A percentile compares a stretch with the other conserved stretches of the same genome.
These are phyloP conservation scores for Labia minor DNA, from an alignment of 2,888 invertebrate genomes.

Conservation along the genomic window DNA sequence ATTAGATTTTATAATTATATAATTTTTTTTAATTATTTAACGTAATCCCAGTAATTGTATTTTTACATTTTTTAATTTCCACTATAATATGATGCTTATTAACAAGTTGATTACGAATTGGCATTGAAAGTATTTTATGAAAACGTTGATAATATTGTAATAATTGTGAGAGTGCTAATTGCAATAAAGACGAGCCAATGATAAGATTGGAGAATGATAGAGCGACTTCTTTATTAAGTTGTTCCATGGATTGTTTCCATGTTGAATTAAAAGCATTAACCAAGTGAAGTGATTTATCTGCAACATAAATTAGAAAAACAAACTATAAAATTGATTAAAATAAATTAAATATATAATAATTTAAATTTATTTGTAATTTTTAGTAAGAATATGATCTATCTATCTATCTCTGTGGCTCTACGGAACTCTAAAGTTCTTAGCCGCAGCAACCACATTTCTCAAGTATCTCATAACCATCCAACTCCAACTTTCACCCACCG, in stretches of 20 bases:
- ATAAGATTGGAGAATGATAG: slow-evolving; percentile 92
- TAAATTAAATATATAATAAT: no score
- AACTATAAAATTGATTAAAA: neutral
- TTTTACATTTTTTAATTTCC: slow-evolving; percentile 98
- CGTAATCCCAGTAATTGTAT: slow-evolving; percentile 57
- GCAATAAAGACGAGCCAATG: slow-evolving; percentile 86
- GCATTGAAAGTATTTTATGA: slow-evolving; percentile 82
- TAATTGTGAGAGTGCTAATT: slow-evolving; percentile 86
- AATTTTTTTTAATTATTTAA: neutral
- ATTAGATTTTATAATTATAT: neutral
- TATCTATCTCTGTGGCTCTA: no score
- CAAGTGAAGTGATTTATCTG: slow-evolving; percentile 65
- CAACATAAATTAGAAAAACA: slow-evolving; percentile 21
- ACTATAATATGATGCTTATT: slow-evolving; percentile 99
- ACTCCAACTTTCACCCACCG: no score
- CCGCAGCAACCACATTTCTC: no score
- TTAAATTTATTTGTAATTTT: no score
- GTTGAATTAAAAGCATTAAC: slow-evolving; percentile 82
- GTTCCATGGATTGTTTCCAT: slow-evolving; percentile 93
- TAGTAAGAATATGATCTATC: no score
- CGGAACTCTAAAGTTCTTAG: no score
- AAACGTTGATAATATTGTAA: slow-evolving; percentile 97
- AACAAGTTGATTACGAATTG: slow-evolving; percentile 76
- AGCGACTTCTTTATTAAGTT: slow-evolving; percentile 87
- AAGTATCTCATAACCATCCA: no score